Conservation (phyloP, 2,888 invertebrate genomes). For the Leucophenga montana region DNA sequence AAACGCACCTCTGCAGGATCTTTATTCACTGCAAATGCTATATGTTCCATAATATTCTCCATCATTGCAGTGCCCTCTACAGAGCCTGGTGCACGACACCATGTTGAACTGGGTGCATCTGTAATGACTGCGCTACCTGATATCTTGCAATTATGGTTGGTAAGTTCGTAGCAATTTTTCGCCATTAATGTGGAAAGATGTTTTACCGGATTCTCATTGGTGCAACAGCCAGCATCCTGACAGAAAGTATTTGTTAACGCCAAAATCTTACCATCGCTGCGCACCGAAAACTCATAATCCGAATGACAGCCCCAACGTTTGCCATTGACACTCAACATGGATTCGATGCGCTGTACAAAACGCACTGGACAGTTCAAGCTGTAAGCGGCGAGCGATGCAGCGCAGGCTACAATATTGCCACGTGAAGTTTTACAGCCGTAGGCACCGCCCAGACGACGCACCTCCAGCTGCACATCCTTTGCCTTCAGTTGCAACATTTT, state of each 20-base stretch:
- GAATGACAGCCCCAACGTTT: conserved; percentile 77
- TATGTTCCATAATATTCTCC: conserved; percentile 79
- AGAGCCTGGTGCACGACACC: conserved; percentile 77
- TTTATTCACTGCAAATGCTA: conserved; percentile 74
- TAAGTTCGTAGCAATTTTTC: conserved; percentile 77
- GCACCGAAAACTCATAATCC: conserved; percentile 79
- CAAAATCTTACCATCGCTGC: conserved; percentile 78
- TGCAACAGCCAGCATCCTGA: conserved; percentile 75
- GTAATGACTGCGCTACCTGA: conserved; percentile 79
- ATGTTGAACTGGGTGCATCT: conserved; percentile 80
- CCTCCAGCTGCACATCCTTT: conserved; percentile 80
- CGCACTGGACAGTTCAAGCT: conserved; percentile 77
- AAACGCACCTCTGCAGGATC: conserved; percentile 77
- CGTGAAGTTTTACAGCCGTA: conserved; percentile 85
- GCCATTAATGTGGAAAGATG: conserved; percentile 52
- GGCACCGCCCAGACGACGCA: conserved; percentile 84
- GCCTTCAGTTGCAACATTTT: conserved; percentile 75
- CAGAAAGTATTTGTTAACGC: conserved; percentile 76
- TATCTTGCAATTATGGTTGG: conserved; percentile 77
- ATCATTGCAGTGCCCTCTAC: conserved; percentile 77
- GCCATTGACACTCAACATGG: conserved; percentile 81
- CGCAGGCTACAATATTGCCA: conserved; percentile 76
- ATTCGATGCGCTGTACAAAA: conserved; percentile 80
- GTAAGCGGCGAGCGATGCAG: conserved; percentile 80
- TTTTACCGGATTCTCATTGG: conserved; percentile 75